These are phyloP conservation scores for Python bivittatus DNA, from an alignment of 2,113 vertebrate species.

Conservation along the genomic window DNA sequence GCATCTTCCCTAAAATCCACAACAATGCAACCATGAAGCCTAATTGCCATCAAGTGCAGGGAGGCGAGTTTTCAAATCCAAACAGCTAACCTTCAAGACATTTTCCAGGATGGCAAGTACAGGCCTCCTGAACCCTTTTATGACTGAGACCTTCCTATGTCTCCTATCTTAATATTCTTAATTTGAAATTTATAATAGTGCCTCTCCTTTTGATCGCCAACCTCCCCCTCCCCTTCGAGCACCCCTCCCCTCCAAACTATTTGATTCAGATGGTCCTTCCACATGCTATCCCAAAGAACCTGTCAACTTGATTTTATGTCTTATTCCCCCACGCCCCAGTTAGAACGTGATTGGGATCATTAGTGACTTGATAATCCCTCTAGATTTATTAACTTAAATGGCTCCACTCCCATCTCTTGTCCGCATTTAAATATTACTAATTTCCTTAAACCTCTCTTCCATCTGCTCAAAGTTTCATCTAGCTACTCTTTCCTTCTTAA, in stretches of 20 bases:
- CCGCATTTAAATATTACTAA: conserved; percentile 64
- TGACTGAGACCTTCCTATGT: conserved; percentile 38
- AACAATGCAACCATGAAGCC: not conserved
- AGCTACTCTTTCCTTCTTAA: conserved; percentile 59
- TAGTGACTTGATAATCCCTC: conserved; percentile 72
- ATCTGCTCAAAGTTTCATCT: conserved; percentile 58
- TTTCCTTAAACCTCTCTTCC: conserved; percentile 61
- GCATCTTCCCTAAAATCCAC: not conserved
- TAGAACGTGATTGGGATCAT: conserved; percentile 71
- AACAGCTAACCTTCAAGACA: not conserved
- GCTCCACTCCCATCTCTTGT: conserved; percentile 57
- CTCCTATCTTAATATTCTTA: conserved; percentile 23
- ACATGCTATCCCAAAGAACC: conserved; percentile 48
- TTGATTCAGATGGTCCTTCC: conserved; percentile 32
- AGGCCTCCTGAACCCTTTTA: not conserved
- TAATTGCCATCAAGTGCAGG: not conserved
- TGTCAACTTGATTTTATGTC: conserved; percentile 69
- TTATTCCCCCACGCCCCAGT: conserved; percentile 29
- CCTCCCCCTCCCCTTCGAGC: not conserved
- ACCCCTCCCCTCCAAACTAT: not conserved
- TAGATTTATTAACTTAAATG: conserved; percentile 75
- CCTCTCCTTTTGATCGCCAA: conserved; percentile 4
- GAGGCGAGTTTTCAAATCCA: not conserved
- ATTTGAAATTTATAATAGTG: conserved; percentile 13
- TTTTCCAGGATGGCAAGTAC: no score